Evolutionary conservation across 2,888 invertebrate genomes (phyloP).

Genomic region (Heterodera filipjevi): DNA sequence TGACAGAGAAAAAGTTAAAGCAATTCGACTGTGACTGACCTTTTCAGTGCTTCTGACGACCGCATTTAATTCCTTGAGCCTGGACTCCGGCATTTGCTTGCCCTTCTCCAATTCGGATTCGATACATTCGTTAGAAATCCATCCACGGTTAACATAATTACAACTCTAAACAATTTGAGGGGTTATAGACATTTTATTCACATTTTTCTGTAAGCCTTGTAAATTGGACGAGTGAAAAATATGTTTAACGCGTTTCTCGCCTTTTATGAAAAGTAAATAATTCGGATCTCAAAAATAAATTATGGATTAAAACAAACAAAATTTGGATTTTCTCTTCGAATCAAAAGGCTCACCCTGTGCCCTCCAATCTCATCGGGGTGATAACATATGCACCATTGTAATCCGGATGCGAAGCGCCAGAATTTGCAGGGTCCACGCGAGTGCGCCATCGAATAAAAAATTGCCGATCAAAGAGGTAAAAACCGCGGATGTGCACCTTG

Average conservation of each 20-base stretch:
- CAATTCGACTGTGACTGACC: slow-evolving; percentile 66
- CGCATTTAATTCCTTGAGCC: slow-evolving; percentile 77
- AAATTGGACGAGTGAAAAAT: not conserved
- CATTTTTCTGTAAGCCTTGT: no score
- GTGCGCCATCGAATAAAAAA: slow-evolving; percentile 80
- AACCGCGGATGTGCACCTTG: slow-evolving; percentile 75
- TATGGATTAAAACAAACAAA: no score
- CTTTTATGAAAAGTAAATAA: no score
- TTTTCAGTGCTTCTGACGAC: slow-evolving; percentile 80
- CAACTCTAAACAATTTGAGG: no score
- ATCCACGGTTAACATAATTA: slow-evolving; percentile 90
- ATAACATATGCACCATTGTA: slow-evolving; percentile 72
- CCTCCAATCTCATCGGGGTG: slow-evolving; percentile 81
- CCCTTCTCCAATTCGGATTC: slow-evolving; percentile 74
- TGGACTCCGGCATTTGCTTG: slow-evolving; percentile 73
- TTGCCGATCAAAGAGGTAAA: slow-evolving; percentile 83
- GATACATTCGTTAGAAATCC: slow-evolving; percentile 77
- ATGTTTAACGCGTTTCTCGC: no score
- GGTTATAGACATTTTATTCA: no score
- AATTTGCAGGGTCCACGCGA: slow-evolving; percentile 51
- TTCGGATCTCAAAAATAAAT: no score
- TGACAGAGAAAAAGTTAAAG: not conserved
- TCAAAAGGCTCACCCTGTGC: no score
- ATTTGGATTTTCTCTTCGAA: no score
- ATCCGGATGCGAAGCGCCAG: not conserved